A percentile compares a stretch with the other conserved stretches of the same genome.
Conservation (phyloP, 2,797 vertebrate species). For the Kryptopterus vitreolus region DNA sequence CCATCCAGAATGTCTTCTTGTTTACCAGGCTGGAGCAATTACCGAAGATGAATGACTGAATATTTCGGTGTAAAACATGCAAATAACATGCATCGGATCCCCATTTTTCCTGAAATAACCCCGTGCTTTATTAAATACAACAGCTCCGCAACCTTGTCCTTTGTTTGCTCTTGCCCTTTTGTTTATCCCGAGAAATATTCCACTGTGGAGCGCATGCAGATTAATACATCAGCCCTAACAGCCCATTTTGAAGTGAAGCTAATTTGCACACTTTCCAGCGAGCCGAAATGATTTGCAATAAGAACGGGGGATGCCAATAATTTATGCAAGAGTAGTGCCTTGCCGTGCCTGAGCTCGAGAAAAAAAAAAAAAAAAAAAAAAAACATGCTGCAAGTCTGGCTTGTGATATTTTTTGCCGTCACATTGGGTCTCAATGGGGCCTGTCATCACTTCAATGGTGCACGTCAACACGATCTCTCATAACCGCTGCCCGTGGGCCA, state of each 20-base stretch:
- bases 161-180: background rate
- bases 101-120: background rate
- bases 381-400: conserved; percentile 5
- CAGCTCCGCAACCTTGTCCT: conserved; percentile 12
- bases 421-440: conserved; percentile 29
- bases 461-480: conserved; percentile 22
- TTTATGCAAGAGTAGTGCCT: conserved; percentile 2
- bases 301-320: background rate
- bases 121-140: conserved; percentile 13
- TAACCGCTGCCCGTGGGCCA: conserved; percentile 7
- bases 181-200: background rate
- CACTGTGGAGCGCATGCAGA: conserved; percentile 9
- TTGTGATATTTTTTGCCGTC: conserved; percentile 31
- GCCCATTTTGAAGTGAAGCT: background rate
- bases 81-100: background rate
- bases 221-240: conserved; percentile 19
- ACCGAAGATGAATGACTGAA: conserved; percentile 29
- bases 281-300: background rate
- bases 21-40: conserved; percentile 12
- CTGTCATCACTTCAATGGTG: conserved; percentile 26
- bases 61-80: conserved; percentile 13
- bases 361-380: no score
- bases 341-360: background rate
- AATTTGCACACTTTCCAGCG: conserved; percentile 16
- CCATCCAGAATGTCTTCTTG: background rate